phyloP scores from a whole-genome alignment of 1,140 invertebrate species.

The Latrodectus geometricus region DNA sequence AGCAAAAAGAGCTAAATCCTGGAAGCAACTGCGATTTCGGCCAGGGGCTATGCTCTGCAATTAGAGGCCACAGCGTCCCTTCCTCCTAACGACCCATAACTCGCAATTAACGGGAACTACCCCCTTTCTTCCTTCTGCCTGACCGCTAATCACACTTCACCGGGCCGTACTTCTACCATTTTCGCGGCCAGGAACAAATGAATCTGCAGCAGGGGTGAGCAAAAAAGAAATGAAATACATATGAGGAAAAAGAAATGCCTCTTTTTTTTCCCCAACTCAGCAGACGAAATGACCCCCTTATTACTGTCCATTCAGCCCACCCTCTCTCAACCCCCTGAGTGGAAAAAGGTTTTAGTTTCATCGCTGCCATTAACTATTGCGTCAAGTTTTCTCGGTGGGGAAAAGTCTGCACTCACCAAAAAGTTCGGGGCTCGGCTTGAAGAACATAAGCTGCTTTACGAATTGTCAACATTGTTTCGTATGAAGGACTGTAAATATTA shows the following conservation, averaged over 20 bases:
- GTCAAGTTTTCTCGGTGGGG: not conserved
- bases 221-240: not conserved
- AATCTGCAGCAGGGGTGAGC: not conserved
- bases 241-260: not conserved
- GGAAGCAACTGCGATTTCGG: constrained; percentile 1
- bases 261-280: not conserved
- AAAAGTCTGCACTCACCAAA: not conserved
- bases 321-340: too few relatives aligned
- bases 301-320: not conserved
- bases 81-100: constrained; percentile 37
- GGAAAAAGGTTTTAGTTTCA: constrained; percentile 15
- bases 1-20: not conserved
- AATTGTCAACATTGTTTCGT: too few relatives aligned
- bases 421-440: too few relatives aligned
- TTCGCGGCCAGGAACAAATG: constrained; percentile 3
- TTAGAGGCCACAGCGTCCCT: constrained; percentile 17
- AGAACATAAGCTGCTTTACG: too few relatives aligned
- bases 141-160: constrained; percentile 41
- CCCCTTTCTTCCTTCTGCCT: not conserved
- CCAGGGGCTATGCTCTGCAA: constrained; percentile 28
- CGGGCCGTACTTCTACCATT: not conserved
- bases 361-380: constrained; percentile 11
- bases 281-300: constrained; percentile 20
- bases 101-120: constrained; percentile 19
- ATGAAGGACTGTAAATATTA: too few relatives aligned